These are phyloP conservation scores for Sphaerophoria taeniata DNA, from an alignment of 2,888 invertebrate species.

Conservation along the genomic window DNA sequence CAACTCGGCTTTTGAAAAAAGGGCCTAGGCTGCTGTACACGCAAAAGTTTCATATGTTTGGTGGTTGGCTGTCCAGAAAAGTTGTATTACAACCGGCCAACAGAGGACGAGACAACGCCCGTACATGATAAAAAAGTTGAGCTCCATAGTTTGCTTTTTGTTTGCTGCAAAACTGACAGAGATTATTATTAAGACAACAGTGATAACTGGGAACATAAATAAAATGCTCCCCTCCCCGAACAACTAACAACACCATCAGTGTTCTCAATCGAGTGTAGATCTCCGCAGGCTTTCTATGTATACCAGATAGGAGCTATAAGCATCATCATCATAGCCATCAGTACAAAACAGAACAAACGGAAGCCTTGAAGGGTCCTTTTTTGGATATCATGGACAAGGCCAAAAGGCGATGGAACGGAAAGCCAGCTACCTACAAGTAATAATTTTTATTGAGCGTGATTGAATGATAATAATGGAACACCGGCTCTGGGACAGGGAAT, in stretches of 20 bases:
- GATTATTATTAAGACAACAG: conserved; percentile 44
- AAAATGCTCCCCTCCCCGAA: conserved; percentile 5
- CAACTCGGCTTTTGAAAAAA: neutral
- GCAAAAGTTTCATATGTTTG: neutral
- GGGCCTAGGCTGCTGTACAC: too few relatives aligned
- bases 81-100: neutral
- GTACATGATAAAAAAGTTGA: conserved; percentile 15
- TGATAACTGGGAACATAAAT: conserved; percentile 45
- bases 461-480: conserved; percentile 70
- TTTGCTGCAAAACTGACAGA: conserved; percentile 25
- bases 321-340: conserved; percentile 28
- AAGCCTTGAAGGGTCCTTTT: neutral
- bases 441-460: conserved; percentile 69
- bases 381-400: neutral
- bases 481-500: conserved; percentile 4
- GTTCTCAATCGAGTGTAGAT: conserved; percentile 24
- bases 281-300: neutral
- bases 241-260: conserved; percentile 42
- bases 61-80: conserved; percentile 4
- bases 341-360: neutral
- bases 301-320: conserved; percentile 12
- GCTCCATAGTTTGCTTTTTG: conserved; percentile 32
- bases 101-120: neutral
- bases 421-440: conserved; percentile 63
- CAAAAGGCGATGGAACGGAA: conserved; percentile 25